Evolutionary conservation across 2,888 invertebrate species (phyloP).

Genomic region (Sipha maydis): DNA sequence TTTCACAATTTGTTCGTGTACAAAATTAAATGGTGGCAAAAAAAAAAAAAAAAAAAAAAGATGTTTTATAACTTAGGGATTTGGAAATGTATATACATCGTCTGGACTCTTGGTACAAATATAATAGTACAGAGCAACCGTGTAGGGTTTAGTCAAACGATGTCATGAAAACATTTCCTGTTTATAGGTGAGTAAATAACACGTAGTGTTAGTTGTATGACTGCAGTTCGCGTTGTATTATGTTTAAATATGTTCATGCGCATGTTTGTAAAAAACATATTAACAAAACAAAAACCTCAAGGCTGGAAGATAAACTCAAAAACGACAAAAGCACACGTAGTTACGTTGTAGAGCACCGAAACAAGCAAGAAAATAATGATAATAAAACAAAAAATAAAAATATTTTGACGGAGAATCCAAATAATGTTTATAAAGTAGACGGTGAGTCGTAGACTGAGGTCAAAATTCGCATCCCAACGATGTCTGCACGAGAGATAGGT

Average conservation of each 20-base stretch:
- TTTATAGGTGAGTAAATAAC: not conserved
- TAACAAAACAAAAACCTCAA: not conserved
- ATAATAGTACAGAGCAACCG: not conserved
- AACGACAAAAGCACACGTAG: too few relatives aligned
- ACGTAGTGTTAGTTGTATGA: not conserved
- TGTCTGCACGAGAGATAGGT: not conserved
- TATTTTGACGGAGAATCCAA: not conserved
- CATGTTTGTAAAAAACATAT: not conserved
- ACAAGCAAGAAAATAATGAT: not conserved
- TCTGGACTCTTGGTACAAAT: slow-evolving; percentile 1
- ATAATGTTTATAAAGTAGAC: not conserved
- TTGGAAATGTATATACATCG: not conserved
- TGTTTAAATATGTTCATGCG: not conserved
- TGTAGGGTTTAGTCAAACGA: not conserved
- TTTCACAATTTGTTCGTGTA: slow-evolving; percentile 7
- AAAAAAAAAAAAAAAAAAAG: slow-evolving; percentile 7
- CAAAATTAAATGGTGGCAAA: not conserved
- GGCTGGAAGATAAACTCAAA: not conserved
- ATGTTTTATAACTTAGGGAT: not conserved
- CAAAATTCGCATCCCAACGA: not conserved
- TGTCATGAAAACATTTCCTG: slow-evolving; percentile 16
- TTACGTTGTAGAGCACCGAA: too few relatives aligned
- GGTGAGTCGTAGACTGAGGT: not conserved
- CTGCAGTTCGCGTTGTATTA: not conserved
- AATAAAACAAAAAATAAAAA: not conserved